Conservation (phyloP, 2,113 vertebrate species). For the Sinocyclocheilus grahami region DNA sequence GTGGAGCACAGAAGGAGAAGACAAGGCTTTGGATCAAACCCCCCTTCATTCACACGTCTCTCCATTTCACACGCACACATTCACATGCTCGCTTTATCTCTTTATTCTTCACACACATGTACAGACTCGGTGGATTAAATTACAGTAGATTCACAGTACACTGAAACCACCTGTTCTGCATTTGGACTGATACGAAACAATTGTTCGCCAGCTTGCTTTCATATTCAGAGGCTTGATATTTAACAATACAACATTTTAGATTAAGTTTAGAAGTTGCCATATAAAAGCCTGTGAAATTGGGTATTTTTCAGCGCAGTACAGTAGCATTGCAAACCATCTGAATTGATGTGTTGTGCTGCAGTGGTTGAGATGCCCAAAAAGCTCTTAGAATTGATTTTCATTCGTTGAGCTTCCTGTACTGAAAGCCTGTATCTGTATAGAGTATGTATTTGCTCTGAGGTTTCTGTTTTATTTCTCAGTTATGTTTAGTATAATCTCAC, state of each 20-base stretch:
- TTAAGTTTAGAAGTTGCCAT: neutral
- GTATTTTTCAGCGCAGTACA: neutral
- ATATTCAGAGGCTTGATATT: slow-evolving; percentile 15
- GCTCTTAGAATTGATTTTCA: neutral
- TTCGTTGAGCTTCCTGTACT: neutral
- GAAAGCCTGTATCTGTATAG: neutral
- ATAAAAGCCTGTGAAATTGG: neutral
- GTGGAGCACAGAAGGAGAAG: slow-evolving; percentile 37
- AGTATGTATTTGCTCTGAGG: neutral
- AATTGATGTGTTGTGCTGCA: neutral
- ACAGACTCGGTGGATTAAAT: slow-evolving; percentile 19
- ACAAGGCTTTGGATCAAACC: slow-evolving; percentile 38
- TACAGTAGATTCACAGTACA: slow-evolving; percentile 6
- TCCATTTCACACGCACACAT: slow-evolving; percentile 44
- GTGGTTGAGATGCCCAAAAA: neutral
- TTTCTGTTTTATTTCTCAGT: neutral
- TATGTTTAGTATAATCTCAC: neutral
- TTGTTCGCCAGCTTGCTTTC: neutral
- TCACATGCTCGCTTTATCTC: slow-evolving; percentile 28
- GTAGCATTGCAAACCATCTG: neutral
- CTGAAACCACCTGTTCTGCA: neutral
- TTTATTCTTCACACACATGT: slow-evolving; percentile 54
- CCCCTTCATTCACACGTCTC: slow-evolving; percentile 22
- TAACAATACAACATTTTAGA: slow-evolving; percentile 4
- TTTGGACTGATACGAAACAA: neutral